These are phyloP conservation scores for Seladonia tumulorum DNA, from an alignment of 2,888 invertebrate species.

Conservation along the genomic window DNA sequence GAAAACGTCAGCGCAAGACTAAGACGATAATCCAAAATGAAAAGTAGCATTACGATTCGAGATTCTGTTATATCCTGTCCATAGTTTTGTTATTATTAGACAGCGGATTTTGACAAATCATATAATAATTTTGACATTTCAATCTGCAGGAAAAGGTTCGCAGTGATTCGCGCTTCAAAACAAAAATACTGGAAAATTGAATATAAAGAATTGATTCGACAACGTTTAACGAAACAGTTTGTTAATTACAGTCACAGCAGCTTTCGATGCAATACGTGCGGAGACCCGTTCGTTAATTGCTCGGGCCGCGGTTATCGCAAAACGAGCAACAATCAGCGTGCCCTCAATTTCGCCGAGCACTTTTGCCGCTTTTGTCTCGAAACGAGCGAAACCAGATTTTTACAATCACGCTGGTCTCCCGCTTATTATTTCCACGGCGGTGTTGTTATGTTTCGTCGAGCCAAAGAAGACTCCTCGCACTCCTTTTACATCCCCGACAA, in stretches of 20 bases:
- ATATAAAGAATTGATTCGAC: background rate
- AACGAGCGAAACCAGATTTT: conserved; percentile 51
- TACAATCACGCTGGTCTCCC: conserved; percentile 12
- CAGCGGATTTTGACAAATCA: background rate
- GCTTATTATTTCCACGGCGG: conserved; percentile 32
- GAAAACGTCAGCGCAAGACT: background rate
- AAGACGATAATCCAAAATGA: background rate
- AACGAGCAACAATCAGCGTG: background rate
- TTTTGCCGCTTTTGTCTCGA: conserved; percentile 12
- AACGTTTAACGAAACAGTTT: background rate
- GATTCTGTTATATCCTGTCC: no score
- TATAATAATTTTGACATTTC: background rate
- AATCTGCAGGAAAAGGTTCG: background rate
- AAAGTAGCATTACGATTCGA: background rate
- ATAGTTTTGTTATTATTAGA: no score
- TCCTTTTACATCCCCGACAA: conserved; percentile 58
- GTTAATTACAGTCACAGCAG: background rate
- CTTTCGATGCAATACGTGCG: background rate
- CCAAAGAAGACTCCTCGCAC: conserved; percentile 39
- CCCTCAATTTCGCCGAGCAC: background rate
- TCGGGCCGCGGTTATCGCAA: background rate
- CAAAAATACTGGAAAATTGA: background rate
- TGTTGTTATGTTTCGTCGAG: conserved; percentile 20
- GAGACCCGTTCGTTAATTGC: background rate
- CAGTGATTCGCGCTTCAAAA: background rate